phyloP scores from a whole-genome alignment of 64 coral and sea anemone genomes.

The Platygyra sinensis region DNA sequence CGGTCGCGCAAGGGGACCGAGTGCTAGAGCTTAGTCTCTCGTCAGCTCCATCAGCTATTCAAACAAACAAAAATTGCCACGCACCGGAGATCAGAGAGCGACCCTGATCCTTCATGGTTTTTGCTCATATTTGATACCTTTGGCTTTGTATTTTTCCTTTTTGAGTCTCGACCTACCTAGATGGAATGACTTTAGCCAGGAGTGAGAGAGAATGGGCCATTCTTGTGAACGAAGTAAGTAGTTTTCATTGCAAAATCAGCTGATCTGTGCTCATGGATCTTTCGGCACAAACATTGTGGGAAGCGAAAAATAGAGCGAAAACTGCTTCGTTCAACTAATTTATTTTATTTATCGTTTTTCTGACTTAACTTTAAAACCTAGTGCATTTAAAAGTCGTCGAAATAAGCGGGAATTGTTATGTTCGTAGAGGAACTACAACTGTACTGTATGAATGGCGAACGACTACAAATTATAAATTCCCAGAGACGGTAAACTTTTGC shows the following conservation, averaged over 20 bases:
- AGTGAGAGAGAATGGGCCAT: slow-evolving; percentile 95
- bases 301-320: too few species aligned
- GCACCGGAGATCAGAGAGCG: neutral
- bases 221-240: slow-evolving; percentile 89
- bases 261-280: neutral
- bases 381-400: too few species aligned
- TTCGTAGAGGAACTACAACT: too few species aligned
- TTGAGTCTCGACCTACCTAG: neutral
- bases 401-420: too few species aligned
- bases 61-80: slow-evolving; percentile 24
- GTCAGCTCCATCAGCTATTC: neutral
- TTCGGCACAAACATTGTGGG: neutral
- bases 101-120: neutral
- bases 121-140: neutral
- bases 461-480: too few species aligned
- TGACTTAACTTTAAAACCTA: too few species aligned
- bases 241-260: slow-evolving; percentile 8
- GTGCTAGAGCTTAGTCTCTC: slow-evolving; percentile 32
- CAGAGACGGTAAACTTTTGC: too few species aligned
- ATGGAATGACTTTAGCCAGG: slow-evolving; percentile 88
- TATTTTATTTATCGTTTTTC: neutral
- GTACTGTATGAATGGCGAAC: too few species aligned
- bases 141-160: too few species aligned
- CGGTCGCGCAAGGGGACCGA: neutral
- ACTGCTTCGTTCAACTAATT: too few species aligned